phyloP scores from a whole-genome alignment of 2,888 invertebrate genomes.

The Apodemia hepburni region DNA sequence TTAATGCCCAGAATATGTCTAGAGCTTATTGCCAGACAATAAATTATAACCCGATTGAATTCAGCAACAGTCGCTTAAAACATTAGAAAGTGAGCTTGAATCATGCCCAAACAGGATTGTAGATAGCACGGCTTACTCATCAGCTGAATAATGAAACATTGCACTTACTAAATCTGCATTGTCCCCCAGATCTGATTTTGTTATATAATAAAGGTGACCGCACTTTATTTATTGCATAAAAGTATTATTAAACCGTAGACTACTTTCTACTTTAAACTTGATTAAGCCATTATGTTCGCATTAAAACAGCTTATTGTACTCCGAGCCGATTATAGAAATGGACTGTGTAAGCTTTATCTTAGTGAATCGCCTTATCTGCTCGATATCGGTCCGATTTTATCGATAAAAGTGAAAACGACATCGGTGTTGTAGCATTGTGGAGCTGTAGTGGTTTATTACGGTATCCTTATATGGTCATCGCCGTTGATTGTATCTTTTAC shows the following conservation, averaged over 20 bases:
- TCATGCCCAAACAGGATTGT: constrained; percentile 28
- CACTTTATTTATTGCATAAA: constrained; percentile 47
- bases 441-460: constrained; percentile 38
- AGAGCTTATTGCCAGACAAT: constrained; percentile 2
- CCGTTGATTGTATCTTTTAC: constrained; percentile 36
- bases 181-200: constrained; percentile 28
- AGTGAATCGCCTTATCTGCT: constrained; percentile 53
- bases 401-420: constrained; percentile 61
- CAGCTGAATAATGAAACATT: constrained; percentile 33
- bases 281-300: constrained; percentile 59
- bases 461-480: constrained; percentile 37
- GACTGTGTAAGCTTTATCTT: constrained; percentile 42
- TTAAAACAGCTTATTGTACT: constrained; percentile 61
- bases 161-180: constrained; percentile 19
- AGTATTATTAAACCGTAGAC: constrained; percentile 41
- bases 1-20: not conserved
- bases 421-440: constrained; percentile 42
- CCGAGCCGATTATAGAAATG: constrained; percentile 45
- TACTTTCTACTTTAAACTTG: constrained; percentile 61
- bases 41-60: constrained; percentile 8
- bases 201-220: constrained; percentile 38
- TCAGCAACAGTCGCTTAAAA: constrained; percentile 8
- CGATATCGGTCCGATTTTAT: constrained; percentile 53
- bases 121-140: constrained; percentile 30
- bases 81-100: constrained; percentile 28